These are phyloP conservation scores for Temnopleurus reevesii DNA, from an alignment of 53 echinoderm and acorn worm genomes.

Conservation along the genomic window DNA sequence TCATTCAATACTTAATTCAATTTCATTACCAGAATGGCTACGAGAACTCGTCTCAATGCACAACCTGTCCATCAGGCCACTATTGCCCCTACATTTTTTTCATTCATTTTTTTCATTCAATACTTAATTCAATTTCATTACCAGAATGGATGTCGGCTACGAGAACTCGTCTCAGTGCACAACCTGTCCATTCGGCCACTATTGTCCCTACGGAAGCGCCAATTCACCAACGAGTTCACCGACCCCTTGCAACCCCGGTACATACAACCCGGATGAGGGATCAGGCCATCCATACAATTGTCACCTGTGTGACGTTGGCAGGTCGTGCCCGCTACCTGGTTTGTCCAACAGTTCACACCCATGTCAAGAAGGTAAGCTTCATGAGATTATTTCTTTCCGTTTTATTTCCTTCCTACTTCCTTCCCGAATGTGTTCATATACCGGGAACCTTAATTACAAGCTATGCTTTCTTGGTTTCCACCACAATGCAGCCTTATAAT, in stretches of 20 bases:
- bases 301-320: constrained; percentile 86
- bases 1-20: too few relatives aligned
- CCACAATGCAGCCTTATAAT: too few relatives aligned
- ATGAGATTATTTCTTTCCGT: neutral
- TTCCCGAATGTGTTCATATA: too few relatives aligned
- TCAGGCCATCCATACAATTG: constrained; percentile 94
- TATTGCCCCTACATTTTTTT: constrained; percentile 92
- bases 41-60: constrained; percentile 76
- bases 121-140: too few relatives aligned
- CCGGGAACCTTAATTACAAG: too few relatives aligned
- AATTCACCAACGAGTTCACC: constrained; percentile 68
- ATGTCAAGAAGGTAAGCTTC: constrained; percentile 95
- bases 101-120: too few relatives aligned
- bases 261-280: constrained; percentile 91
- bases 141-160: constrained; percentile 71
- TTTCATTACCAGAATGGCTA: constrained; percentile 76
- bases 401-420: too few relatives aligned
- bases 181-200: constrained; percentile 80
- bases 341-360: constrained; percentile 89
- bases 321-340: constrained; percentile 90
- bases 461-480: too few relatives aligned
- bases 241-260: constrained; percentile 81
- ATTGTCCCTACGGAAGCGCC: constrained; percentile 91
- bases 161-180: constrained; percentile 77
- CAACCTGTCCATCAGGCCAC: constrained; percentile 76